These are phyloP conservation scores for Pristiophorus japonicus DNA, from an alignment of 2,113 vertebrate genomes.

Conservation along the genomic window DNA sequence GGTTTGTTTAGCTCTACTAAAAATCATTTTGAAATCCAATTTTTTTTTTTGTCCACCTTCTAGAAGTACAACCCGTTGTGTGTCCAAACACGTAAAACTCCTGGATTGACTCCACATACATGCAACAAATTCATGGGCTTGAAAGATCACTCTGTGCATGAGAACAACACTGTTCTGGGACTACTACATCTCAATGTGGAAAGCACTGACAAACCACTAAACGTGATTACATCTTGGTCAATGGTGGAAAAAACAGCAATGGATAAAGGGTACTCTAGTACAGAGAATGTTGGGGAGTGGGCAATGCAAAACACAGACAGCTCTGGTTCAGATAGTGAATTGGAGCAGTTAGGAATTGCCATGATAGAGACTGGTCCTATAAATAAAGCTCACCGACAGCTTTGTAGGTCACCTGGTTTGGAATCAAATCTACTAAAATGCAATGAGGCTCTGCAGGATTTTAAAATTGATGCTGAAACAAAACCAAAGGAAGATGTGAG, in stretches of 20 bases:
- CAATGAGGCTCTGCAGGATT: conserved; percentile 64
- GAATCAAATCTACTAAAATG: conserved; percentile 71
- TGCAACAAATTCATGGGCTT: conserved; percentile 89
- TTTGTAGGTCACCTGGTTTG: conserved; percentile 78
- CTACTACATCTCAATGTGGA: conserved; percentile 79
- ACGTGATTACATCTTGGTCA: conserved; percentile 66
- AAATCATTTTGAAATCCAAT: conserved; percentile 36
- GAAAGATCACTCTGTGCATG: conserved; percentile 83
- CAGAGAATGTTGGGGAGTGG: conserved; percentile 62
- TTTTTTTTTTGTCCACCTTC: conserved; percentile 50
- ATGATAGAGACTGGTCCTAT: conserved; percentile 52
- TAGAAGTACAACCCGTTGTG: conserved; percentile 68
- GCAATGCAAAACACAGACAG: conserved; percentile 60
- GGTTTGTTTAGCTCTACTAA: not conserved
- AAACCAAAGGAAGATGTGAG: conserved; percentile 59
- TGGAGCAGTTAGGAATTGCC: conserved; percentile 51
- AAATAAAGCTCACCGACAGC: conserved; percentile 68
- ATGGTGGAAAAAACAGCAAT: conserved; percentile 64
- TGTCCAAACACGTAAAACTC: conserved; percentile 63
- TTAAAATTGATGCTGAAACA: conserved; percentile 56
- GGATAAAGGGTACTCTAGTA: conserved; percentile 65
- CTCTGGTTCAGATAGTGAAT: conserved; percentile 66
- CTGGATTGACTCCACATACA: conserved; percentile 74
- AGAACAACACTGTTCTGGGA: conserved; percentile 59
- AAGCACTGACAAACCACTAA: conserved; percentile 70